These are phyloP conservation scores for Lepidochrysops patricia DNA, from an alignment of 2,888 invertebrate genomes.

Conservation along the genomic window DNA sequence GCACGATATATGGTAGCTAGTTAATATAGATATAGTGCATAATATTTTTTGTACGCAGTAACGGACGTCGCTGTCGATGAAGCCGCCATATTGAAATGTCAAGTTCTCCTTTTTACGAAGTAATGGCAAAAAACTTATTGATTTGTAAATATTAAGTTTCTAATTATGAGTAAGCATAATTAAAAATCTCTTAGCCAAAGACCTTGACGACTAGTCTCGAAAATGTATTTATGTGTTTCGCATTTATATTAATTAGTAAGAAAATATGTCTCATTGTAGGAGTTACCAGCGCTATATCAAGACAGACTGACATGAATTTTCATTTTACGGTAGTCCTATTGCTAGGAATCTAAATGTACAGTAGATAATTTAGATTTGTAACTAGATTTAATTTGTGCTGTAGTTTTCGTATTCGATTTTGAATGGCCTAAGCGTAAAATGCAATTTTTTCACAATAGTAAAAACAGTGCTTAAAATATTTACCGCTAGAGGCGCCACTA, in stretches of 20 bases:
- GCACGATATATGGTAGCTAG: slow-evolving; percentile 41
- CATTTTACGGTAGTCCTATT: slow-evolving; percentile 30
- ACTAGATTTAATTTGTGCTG: slow-evolving; percentile 17
- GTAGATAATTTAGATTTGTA: slow-evolving; percentile 26
- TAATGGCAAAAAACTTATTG: neutral
- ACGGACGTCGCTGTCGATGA: slow-evolving; percentile 5
- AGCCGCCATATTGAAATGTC: slow-evolving; percentile 23
- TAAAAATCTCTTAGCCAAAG: slow-evolving; percentile 53
- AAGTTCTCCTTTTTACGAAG: slow-evolving; percentile 5
- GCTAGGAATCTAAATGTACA: slow-evolving; percentile 28
- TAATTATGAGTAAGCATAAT: slow-evolving; percentile 23
- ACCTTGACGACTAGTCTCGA: slow-evolving; percentile 60
- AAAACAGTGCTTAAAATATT: neutral
- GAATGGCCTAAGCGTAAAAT: slow-evolving; percentile 3
- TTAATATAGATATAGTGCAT: slow-evolving; percentile 31
- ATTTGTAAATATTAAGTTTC: slow-evolving; percentile 11
- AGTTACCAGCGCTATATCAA: slow-evolving; percentile 58
- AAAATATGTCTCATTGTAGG: slow-evolving; percentile 31
- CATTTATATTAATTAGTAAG: slow-evolving; percentile 42
- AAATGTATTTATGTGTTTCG: slow-evolving; percentile 49
- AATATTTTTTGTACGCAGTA: slow-evolving; percentile 28
- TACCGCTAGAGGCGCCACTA: neutral
- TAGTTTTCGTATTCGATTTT: neutral
- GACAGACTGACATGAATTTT: slow-evolving; percentile 40
- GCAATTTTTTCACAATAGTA: slow-evolving; percentile 1